Conservation (phyloP, 2,888 invertebrate genomes). For the Chydorus sphaericus region DNA sequence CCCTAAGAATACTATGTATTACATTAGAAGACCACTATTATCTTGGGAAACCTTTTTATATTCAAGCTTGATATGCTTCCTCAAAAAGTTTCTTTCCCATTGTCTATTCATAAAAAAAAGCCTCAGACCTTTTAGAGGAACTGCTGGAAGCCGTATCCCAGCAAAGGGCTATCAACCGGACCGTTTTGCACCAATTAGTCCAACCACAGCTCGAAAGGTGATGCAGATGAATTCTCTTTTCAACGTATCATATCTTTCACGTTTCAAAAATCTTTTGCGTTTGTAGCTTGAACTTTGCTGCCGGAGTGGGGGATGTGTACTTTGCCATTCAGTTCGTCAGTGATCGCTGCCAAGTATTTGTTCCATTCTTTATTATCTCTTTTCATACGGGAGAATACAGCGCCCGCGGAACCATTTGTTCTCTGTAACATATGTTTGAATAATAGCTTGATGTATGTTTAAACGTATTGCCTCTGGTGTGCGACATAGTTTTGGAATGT, state of each 20-base stretch:
- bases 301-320: conserved; percentile 23
- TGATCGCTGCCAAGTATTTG: conserved; percentile 24
- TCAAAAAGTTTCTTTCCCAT: not conserved
- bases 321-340: conserved; percentile 22
- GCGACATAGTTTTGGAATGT: not conserved
- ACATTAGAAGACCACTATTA: too few species aligned
- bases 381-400: too few species aligned
- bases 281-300: conserved; percentile 20
- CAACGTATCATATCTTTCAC: not conserved
- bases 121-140: conserved; percentile 23
- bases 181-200: conserved; percentile 23
- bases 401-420: too few species aligned
- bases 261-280: not conserved
- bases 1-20: too few species aligned
- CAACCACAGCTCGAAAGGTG: conserved; percentile 21
- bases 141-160: conserved; percentile 22
- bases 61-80: too few species aligned
- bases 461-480: too few species aligned
- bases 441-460: not conserved
- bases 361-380: too few species aligned
- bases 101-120: conserved; percentile 17
- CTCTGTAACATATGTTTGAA: not conserved
- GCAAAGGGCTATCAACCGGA: conserved; percentile 21
- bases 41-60: too few species aligned
- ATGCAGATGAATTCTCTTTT: not conserved